Conservation (phyloP, 2,113 vertebrate species). For the Cranoglanis bouderius region DNA sequence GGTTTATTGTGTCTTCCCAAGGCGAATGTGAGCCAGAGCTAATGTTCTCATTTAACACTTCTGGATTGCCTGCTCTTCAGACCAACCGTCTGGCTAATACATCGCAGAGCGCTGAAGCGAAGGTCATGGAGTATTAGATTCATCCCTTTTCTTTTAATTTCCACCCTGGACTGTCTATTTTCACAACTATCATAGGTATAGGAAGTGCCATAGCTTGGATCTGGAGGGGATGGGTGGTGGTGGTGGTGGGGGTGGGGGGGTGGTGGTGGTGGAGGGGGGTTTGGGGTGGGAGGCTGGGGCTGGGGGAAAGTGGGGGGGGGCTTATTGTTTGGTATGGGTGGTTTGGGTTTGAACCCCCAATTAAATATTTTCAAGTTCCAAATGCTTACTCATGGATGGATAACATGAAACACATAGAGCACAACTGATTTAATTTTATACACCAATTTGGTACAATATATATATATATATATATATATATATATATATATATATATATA, state of each 20-base stretch:
- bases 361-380: background rate
- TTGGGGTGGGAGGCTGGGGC: no score
- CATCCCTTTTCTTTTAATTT: conserved; percentile 70
- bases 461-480: no score
- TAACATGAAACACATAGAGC: background rate
- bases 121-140: conserved; percentile 74
- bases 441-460: background rate
- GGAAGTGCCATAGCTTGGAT: background rate
- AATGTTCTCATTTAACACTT: conserved; percentile 73
- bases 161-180: conserved; percentile 70
- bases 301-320: no score
- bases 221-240: background rate
- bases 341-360: background rate
- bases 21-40: conserved; percentile 63
- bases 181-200: conserved; percentile 61
- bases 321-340: no score
- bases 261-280: background rate
- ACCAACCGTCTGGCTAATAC: conserved; percentile 69
- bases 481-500: no score
- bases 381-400: background rate
- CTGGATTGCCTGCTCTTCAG: conserved; percentile 71
- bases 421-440: background rate
- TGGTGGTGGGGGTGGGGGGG: background rate
- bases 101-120: conserved; percentile 70
- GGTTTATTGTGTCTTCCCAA: conserved; percentile 72